Conservation (phyloP, 2,113 vertebrate genomes). For the Polyodon spathula region DNA sequence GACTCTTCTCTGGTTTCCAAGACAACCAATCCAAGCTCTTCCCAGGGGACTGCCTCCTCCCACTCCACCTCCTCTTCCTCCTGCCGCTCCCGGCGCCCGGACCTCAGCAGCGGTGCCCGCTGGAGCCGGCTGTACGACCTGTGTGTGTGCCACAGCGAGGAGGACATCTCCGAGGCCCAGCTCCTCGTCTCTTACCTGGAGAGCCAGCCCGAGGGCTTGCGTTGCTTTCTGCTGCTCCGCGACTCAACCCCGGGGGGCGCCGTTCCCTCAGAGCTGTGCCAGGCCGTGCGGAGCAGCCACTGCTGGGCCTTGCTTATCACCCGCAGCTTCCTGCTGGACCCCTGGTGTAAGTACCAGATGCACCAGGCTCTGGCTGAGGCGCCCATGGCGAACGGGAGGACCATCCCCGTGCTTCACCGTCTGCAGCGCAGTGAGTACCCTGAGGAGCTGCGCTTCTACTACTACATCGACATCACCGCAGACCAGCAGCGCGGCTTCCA, state of each 20-base stretch:
- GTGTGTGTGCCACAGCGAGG: slow-evolving; percentile 71
- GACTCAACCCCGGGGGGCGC: slow-evolving; percentile 52
- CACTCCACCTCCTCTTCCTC: slow-evolving; percentile 5
- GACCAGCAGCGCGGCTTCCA: slow-evolving; percentile 48
- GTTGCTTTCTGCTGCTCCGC: slow-evolving; percentile 72
- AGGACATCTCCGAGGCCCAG: slow-evolving; percentile 53
- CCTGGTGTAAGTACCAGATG: slow-evolving; percentile 81
- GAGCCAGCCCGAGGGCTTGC: slow-evolving; percentile 39
- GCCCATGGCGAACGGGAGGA: slow-evolving; percentile 56
- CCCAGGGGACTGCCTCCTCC: neutral
- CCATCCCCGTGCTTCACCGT: slow-evolving; percentile 65
- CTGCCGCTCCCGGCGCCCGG: neutral
- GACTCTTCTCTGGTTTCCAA: neutral
- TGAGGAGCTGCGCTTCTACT: slow-evolving; percentile 63
- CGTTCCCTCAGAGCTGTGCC: slow-evolving; percentile 62
- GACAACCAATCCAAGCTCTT: too few species aligned
- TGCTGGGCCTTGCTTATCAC: slow-evolving; percentile 71
- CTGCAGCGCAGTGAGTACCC: slow-evolving; percentile 61
- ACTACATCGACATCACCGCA: slow-evolving; percentile 50
- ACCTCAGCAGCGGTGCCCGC: slow-evolving; percentile 38
- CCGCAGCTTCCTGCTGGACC: slow-evolving; percentile 62
- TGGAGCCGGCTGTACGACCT: slow-evolving; percentile 64
- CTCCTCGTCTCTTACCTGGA: slow-evolving; percentile 70
- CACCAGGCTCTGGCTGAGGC: slow-evolving; percentile 68
- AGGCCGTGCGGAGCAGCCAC: slow-evolving; percentile 66